Percentiles rank a stretch among this genome's conserved stretches.
These are phyloP conservation scores for Muntiacus reevesi DNA, from an alignment of 2,113 vertebrate species.

Conservation along the genomic window DNA sequence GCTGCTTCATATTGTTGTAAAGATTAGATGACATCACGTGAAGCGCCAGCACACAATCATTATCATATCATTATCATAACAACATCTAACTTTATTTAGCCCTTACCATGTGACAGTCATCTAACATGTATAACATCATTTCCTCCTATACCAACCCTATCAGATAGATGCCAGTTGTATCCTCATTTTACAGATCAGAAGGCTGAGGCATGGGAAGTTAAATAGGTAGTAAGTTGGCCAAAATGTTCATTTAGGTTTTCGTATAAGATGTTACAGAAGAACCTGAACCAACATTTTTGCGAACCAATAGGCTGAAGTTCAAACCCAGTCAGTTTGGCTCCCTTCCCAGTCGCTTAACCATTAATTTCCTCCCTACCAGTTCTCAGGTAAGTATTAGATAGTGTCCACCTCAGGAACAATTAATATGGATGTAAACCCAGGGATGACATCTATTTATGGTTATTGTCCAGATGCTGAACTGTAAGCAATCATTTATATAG, in stretches of 20 bases:
- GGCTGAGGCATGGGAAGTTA: background rate
- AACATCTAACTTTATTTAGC: background rate
- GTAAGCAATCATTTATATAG: background rate
- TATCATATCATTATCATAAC: background rate
- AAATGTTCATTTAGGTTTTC: background rate
- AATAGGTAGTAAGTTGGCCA: background rate
- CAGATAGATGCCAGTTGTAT: background rate
- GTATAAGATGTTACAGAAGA: background rate
- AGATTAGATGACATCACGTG: background rate
- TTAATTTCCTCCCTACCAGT: background rate
- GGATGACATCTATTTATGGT: background rate
- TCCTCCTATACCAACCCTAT: background rate
- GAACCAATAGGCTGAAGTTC: background rate
- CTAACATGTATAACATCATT: background rate
- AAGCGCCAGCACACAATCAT: background rate
- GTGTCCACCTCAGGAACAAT: background rate
- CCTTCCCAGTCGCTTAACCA: background rate
- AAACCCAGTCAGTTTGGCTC: background rate
- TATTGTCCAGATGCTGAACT: background rate
- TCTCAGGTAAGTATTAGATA: background rate
- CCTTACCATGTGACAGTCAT: background rate
- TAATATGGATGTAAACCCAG: background rate
- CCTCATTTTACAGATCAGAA: background rate
- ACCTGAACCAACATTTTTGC: background rate
- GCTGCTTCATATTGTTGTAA: background rate